A percentile compares a stretch with the other conserved stretches of the same genome.
Conservation (phyloP, 2,888 invertebrate genomes). For the Allygus modestus region DNA sequence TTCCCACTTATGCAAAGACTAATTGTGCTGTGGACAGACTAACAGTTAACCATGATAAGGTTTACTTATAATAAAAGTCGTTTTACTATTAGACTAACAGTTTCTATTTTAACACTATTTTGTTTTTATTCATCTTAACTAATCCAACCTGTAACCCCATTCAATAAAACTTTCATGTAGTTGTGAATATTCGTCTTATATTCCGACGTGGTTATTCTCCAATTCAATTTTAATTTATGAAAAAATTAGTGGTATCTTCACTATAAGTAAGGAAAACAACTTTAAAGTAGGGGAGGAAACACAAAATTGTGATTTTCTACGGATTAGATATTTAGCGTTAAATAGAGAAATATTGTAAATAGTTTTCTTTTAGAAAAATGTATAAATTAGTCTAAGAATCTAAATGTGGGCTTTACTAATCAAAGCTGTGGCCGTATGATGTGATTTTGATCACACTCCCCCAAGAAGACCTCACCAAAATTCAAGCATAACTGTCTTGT, state of each 20-base stretch:
- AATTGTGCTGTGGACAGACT: background rate
- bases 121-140: constrained; percentile 7
- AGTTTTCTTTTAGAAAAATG: constrained; percentile 38
- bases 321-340: constrained; percentile 21
- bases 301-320: constrained; percentile 49
- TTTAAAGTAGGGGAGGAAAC: constrained; percentile 19
- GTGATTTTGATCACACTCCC: too few species aligned
- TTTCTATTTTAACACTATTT: constrained; percentile 24
- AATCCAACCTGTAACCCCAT: constrained; percentile 30
- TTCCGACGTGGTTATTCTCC: background rate
- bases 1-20: background rate
- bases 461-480: too few species aligned
- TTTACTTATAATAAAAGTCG: constrained; percentile 23
- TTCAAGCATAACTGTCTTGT: too few species aligned
- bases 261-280: background rate
- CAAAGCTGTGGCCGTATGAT: too few species aligned
- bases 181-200: constrained; percentile 26
- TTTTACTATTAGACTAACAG: constrained; percentile 30
- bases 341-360: constrained; percentile 43
- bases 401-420: constrained; percentile 5
- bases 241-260: constrained; percentile 14
- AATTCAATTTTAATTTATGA: background rate
- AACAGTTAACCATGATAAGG: background rate
- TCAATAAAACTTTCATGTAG: constrained; percentile 37
- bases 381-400: background rate